Evolutionary conservation across 2,888 invertebrate genomes (phyloP).

Genomic region (Ametastegia equiseti): DNA sequence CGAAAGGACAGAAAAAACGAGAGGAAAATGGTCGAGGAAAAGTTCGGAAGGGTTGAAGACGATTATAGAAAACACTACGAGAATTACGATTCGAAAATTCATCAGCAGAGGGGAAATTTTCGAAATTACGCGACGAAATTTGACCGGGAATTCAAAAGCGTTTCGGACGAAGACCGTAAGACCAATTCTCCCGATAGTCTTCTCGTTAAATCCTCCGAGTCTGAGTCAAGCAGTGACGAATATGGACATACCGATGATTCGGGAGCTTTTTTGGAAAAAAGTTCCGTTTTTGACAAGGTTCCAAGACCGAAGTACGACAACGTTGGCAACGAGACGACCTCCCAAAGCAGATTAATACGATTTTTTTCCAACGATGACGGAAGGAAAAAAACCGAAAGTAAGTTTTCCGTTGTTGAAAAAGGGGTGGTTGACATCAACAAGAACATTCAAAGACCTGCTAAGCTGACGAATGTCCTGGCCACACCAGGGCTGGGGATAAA

Average conservation of each 20-base stretch:
- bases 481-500: neutral
- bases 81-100: slow-evolving; percentile 59
- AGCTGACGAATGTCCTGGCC: slow-evolving; percentile 55
- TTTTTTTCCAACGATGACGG: slow-evolving; percentile 68
- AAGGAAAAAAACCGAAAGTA: slow-evolving; percentile 72
- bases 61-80: slow-evolving; percentile 69
- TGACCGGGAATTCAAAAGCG: slow-evolving; percentile 53
- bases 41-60: slow-evolving; percentile 62
- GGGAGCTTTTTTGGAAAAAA: slow-evolving; percentile 75
- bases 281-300: slow-evolving; percentile 73
- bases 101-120: slow-evolving; percentile 27
- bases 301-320: slow-evolving; percentile 58
- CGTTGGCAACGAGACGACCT: slow-evolving; percentile 20
- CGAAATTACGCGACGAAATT: slow-evolving; percentile 25
- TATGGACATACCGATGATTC: slow-evolving; percentile 78
- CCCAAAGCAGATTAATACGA: slow-evolving; percentile 63
- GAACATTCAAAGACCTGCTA: slow-evolving; percentile 63
- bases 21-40: slow-evolving; percentile 57
- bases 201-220: slow-evolving; percentile 73
- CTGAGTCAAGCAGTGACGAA: slow-evolving; percentile 73
- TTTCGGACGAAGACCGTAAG: slow-evolving; percentile 73
- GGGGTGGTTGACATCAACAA: slow-evolving; percentile 70
- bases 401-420: slow-evolving; percentile 61
- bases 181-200: slow-evolving; percentile 75
- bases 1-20: slow-evolving; percentile 52